Evolutionary conservation across 2,113 vertebrate species (phyloP), one percentile per base, ranked within the genome.

Genomic region (Percina caprodes): DNA sequence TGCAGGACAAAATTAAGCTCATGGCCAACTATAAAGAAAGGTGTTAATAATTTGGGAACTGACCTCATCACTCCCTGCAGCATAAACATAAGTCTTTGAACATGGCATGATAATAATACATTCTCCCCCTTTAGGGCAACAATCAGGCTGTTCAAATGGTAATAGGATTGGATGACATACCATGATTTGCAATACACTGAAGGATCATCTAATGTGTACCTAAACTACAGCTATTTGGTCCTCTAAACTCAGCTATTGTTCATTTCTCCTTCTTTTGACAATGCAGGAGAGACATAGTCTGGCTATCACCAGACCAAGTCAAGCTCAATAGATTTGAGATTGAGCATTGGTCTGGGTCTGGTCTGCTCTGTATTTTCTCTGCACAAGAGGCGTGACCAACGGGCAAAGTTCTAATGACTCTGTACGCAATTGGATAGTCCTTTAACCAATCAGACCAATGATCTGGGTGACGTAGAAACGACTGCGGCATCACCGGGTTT

Each of bases 91-190:
- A 60, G 62, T 21, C 51, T 67, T 33, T 19, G 8, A 78, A 75
- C n/a, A 19, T 23, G 21, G 49, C 7, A 54, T 63, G 26, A 79
- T n/a, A 60, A 39, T 55, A 62, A 39, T 18, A 68, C 4, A 39
- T 18, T 35, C 9, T 2, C 9, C 30, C 21, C 49, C 49, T 24
- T 59, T 2, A 21, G 71, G 78, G 54, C 13, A 78, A 35, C 69
- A 65, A n/a, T n/a, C n/a, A 56, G 59, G 72, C 55, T 59, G 33
- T 74, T 71, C 30, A 65, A 78, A 78, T 67, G 58, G 79, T 82
- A 74, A 68, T 75, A 35, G 56, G 6, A 55, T 52, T 79, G n/a
- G 60, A 62, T 35, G 51, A 82, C 67, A 55, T 48, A 59, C 24
- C 19, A 33, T 26, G 42, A 42, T 35, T 70, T 71, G 51, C 8